These are phyloP conservation scores for Eutrigla gurnardus DNA, from an alignment of 2,797 vertebrate species.

Conservation along the genomic window DNA sequence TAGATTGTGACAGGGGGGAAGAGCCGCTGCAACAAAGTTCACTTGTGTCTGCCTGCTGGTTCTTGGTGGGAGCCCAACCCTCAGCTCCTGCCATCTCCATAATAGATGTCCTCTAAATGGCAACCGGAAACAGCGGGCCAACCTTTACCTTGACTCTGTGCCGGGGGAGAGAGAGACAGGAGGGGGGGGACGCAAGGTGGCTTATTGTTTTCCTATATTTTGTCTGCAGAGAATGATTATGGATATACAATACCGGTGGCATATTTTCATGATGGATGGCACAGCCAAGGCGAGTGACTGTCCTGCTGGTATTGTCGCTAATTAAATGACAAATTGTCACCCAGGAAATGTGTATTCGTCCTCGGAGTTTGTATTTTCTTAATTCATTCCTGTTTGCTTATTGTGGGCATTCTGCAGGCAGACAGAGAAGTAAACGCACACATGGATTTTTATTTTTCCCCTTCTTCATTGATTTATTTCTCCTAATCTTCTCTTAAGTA, in stretches of 20 bases:
- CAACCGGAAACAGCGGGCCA: slow-evolving; percentile 54
- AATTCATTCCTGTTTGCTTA: slow-evolving; percentile 26
- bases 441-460: too few species aligned
- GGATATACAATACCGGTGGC: slow-evolving; percentile 54
- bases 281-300: slow-evolving; percentile 37
- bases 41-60: slow-evolving; percentile 47
- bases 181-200: slow-evolving; percentile 12
- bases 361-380: slow-evolving; percentile 22
- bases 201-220: slow-evolving; percentile 55
- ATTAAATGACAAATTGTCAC: slow-evolving; percentile 78
- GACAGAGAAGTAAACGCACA: not conserved
- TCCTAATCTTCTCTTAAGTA: not conserved
- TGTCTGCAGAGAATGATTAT: slow-evolving; percentile 62
- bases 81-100: slow-evolving; percentile 56
- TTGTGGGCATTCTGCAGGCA: not conserved
- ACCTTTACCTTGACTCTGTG: slow-evolving; percentile 50
- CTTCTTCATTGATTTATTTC: slow-evolving; percentile 1
- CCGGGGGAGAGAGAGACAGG: not conserved
- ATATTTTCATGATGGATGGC: slow-evolving; percentile 71
- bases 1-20: slow-evolving; percentile 13
- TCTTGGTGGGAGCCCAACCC: slow-evolving; percentile 44
- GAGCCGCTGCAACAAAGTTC: slow-evolving; percentile 53
- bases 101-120: slow-evolving; percentile 71
- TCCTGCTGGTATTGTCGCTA: slow-evolving; percentile 64
- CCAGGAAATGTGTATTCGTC: slow-evolving; percentile 51